Evolutionary conservation across 1,140 invertebrate species (phyloP).

Genomic region (Leptinotarsa defecta): DNA sequence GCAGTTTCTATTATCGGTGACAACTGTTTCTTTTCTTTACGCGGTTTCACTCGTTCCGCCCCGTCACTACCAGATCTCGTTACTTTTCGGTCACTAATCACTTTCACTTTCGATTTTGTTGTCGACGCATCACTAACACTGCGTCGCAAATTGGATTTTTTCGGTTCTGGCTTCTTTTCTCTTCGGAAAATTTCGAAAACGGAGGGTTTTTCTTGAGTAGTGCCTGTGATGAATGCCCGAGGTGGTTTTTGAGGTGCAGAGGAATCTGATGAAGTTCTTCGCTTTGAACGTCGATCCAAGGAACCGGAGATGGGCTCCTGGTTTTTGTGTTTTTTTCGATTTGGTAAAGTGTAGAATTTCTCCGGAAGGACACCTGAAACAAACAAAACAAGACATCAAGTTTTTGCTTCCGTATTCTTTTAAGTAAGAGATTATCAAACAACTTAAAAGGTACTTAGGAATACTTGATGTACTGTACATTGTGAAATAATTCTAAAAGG

Average conservation of each 20-base stretch:
- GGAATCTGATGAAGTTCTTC: slow-evolving; percentile 51
- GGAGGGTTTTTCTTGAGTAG: slow-evolving; percentile 57
- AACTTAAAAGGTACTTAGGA: too few species aligned
- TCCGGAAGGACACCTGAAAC: slow-evolving; percentile 59
- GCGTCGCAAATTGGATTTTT: slow-evolving; percentile 59
- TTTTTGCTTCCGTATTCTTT: too few species aligned
- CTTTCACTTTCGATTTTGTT: slow-evolving; percentile 58
- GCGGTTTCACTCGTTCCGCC: slow-evolving; percentile 45
- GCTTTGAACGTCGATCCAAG: slow-evolving; percentile 48
- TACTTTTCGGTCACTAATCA: slow-evolving; percentile 49
- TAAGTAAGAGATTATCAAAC: too few species aligned
- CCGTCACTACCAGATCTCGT: slow-evolving; percentile 59
- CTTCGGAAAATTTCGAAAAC: slow-evolving; percentile 66
- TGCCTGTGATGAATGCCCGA: slow-evolving; percentile 55
- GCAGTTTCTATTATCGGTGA: slow-evolving; percentile 76
- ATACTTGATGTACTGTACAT: too few species aligned
- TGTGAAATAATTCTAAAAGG: too few species aligned
- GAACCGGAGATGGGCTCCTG: slow-evolving; percentile 58
- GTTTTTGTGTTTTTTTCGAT: slow-evolving; percentile 58
- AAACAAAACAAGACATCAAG: slow-evolving; percentile 17
- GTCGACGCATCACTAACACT: slow-evolving; percentile 74
- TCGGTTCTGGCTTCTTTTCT: slow-evolving; percentile 56
- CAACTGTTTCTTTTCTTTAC: slow-evolving; percentile 64
- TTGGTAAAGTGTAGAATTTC: slow-evolving; percentile 68
- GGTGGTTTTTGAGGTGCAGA: slow-evolving; percentile 50